Percentiles rank a stretch among this genome's conserved stretches.
These are phyloP conservation scores for Hyposoter didymator DNA, from an alignment of 2,888 invertebrate genomes.

Conservation along the genomic window DNA sequence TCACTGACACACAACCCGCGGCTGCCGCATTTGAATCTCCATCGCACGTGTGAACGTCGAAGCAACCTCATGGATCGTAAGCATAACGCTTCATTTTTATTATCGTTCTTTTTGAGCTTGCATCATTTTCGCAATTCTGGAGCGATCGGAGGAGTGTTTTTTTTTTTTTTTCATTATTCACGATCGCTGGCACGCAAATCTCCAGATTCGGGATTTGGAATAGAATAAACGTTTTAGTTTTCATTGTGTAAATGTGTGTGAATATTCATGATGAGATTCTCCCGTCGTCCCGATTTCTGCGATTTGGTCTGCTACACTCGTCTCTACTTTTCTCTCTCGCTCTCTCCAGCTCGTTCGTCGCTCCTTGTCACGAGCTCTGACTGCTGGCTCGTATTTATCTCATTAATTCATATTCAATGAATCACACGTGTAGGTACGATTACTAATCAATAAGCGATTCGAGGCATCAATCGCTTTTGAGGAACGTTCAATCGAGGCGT, in stretches of 20 bases:
- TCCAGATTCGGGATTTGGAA: neutral
- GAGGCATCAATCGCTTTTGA: constrained; percentile 51
- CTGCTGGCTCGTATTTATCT: constrained; percentile 26
- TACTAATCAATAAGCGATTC: constrained; percentile 23
- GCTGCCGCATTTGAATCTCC: neutral
- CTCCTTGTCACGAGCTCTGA: constrained; percentile 45
- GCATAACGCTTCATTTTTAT: neutral
- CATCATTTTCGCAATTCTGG: neutral
- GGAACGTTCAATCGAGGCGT: constrained; percentile 44
- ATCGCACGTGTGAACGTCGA: neutral
- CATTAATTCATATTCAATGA: constrained; percentile 42
- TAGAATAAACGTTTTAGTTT: constrained; percentile 11
- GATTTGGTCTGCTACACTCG: neutral
- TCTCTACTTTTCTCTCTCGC: constrained; percentile 10
- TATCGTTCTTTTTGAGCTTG: neutral
- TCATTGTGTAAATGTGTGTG: neutral
- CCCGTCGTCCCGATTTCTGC: constrained; percentile 1
- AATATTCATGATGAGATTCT: constrained; percentile 34
- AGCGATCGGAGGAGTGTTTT: too few species aligned
- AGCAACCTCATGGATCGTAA: neutral
- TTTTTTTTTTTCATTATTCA: constrained; percentile 3
- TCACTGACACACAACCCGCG: neutral
- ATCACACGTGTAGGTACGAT: constrained; percentile 20
- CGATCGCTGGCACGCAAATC: neutral
- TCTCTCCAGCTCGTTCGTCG: constrained; percentile 32